Evolutionary conservation across 2,797 vertebrate species (phyloP).

Genomic region (Takifugu rubripes): DNA sequence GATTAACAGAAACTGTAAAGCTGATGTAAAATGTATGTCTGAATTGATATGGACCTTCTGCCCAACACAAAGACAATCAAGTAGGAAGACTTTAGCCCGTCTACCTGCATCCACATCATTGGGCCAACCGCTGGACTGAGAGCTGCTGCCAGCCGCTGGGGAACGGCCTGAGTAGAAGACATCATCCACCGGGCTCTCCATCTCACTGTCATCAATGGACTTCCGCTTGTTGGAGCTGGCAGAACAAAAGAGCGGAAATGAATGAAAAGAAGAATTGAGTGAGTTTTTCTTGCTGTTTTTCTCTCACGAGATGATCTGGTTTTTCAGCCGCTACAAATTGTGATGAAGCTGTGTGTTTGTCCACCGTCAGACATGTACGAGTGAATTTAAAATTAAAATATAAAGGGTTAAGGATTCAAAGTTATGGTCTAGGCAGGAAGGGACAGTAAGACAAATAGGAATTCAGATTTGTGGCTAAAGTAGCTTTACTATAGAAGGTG

Average conservation of each 20-base stretch:
- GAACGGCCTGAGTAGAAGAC: constrained; percentile 94
- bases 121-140: constrained; percentile 90
- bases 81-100: not conserved
- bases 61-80: constrained; percentile 17
- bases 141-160: constrained; percentile 90
- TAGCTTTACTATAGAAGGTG: no score
- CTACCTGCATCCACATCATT: constrained; percentile 94
- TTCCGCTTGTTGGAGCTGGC: constrained; percentile 92
- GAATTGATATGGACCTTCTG: constrained; percentile 45
- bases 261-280: not conserved
- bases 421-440: constrained; percentile 21
- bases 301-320: no score
- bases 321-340: constrained; percentile 1
- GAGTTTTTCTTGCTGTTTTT: not conserved
- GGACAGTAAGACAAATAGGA: constrained; percentile 34
- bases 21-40: not conserved
- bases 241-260: not conserved
- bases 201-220: constrained; percentile 94
- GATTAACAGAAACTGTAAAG: no score
- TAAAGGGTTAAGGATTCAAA: constrained; percentile 24
- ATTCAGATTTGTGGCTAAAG: constrained; percentile 14
- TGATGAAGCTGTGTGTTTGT: constrained; percentile 2
- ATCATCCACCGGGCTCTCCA: constrained; percentile 94
- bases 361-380: constrained; percentile 10
- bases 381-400: constrained; percentile 23